Base-by-base conservation (phyloP, 1,140 invertebrate species). In the Dendrolimus punctatus region DNA sequence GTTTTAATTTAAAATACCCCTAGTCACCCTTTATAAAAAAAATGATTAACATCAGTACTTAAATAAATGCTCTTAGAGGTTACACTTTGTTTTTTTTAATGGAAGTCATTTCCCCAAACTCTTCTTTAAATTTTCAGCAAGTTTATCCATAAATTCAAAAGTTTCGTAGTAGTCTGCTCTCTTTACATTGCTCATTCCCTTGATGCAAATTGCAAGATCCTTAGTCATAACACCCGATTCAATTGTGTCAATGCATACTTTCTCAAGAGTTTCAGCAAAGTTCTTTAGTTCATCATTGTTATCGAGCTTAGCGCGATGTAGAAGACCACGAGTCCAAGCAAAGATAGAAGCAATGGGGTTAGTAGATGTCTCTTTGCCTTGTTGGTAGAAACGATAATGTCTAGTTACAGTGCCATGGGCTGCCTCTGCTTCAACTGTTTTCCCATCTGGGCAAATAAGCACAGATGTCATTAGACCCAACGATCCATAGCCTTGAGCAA, bases 341-440 rank as follows among this genome's bases (percentile, higher is more conserved):
- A 98, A 99, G 66, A 99, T 99, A 0, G 97, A 99, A n/a, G 98
- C 96, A 73, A 99, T 98, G 0, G 98, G 95, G 88, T 99, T 99
- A 8, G 98, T 99, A 2, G 97, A 99, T 2, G 98, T 99, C 88
- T 99, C 97, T 82, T 98, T 96, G 47, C 96, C 96, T 88, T 98
- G 93, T 73, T 99, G 97, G 79, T 99, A 93, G 75, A 96, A 91
- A 46, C 98, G 90, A 80, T 94, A 99, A 80, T 99, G 98, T 57
- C 98, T 91, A 0, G 98, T 99, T 0, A 99, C 98, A 1, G 98
- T 99, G 38, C 98, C 98, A 87, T 99, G 98, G 53, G 98, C 98
- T 42, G 98, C 98, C 88, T 99, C 98, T 5, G 98, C 93, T 86
- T 99, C 98, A 0, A 99, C 94, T 6, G 98, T 99, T 75, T 96